These are phyloP conservation scores for Montipora efflorescens DNA, from an alignment of 64 coral and sea anemone species.

Conservation along the genomic window DNA sequence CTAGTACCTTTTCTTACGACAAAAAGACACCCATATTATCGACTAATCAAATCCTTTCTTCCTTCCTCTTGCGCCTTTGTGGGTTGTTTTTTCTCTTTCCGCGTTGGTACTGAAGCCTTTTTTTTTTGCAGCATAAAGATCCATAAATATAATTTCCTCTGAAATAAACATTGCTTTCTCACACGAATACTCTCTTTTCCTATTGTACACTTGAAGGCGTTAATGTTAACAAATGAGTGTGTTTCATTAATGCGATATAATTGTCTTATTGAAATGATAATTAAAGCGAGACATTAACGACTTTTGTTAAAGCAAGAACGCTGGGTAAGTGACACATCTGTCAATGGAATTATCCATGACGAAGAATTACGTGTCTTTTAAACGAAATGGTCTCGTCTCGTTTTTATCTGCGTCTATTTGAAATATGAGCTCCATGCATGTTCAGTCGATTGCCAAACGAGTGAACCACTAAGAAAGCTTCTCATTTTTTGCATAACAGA, in stretches of 20 bases:
- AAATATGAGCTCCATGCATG: neutral
- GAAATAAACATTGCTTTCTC: too few species aligned
- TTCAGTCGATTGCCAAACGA: neutral
- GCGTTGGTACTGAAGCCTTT: too few species aligned
- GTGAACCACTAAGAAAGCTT: neutral
- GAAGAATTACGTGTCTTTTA: neutral
- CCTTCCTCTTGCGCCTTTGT: too few species aligned
- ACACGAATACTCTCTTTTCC: too few species aligned
- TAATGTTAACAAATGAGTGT: neutral
- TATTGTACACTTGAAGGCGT: neutral
- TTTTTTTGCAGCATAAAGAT: too few species aligned
- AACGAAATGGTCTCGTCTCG: neutral
- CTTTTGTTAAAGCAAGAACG: constrained; percentile 27
- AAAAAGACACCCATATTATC: too few species aligned
- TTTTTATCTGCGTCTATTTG: neutral
- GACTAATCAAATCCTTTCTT: too few species aligned
- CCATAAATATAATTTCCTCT: too few species aligned
- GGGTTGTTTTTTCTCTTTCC: too few species aligned
- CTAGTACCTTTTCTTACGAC: too few species aligned
- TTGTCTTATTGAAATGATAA: constrained; percentile 4
- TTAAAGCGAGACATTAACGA: constrained; percentile 4
- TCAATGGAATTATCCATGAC: neutral
- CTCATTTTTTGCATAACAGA: neutral
- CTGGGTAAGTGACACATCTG: constrained; percentile 11
- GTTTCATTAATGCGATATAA: neutral